Percentiles rank a stretch among this genome's conserved stretches.
phyloP scores from a whole-genome alignment of 1,140 invertebrate species.

The Drosophila teissieri region DNA sequence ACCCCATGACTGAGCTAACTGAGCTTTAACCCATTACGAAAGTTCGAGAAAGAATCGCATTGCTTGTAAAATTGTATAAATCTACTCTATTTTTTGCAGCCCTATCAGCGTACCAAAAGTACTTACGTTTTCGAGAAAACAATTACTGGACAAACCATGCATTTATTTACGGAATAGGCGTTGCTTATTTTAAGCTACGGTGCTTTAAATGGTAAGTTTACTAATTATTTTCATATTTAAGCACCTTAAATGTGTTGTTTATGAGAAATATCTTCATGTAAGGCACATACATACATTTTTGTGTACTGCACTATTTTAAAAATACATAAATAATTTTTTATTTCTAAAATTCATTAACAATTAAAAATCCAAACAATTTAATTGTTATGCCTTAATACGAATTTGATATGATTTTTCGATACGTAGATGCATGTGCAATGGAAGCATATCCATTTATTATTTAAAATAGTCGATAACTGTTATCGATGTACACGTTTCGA shows the following conservation, averaged over 20 bases:
- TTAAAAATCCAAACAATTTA: no score
- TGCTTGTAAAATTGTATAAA: no score
- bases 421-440: background rate
- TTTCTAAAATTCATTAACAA: no score
- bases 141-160: constrained; percentile 96
- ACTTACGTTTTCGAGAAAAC: constrained; percentile 89
- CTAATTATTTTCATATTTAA: no score
- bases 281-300: no score
- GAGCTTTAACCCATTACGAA: no score
- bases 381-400: background rate
- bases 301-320: no score
- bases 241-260: no score
- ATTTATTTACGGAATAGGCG: constrained; percentile 96
- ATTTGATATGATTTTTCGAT: background rate
- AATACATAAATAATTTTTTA: no score
- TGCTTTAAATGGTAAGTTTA: constrained; percentile 95
- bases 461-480: constrained; percentile 2
- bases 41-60: no score
- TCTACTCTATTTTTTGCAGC: constrained; percentile 86
- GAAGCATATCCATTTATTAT: background rate
- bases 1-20: no score
- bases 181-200: constrained; percentile 98
- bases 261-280: no score
- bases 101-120: constrained; percentile 97
- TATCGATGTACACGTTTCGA: background rate